Conservation (phyloP, 2,113 vertebrate genomes). For the Felis catus region DNA sequence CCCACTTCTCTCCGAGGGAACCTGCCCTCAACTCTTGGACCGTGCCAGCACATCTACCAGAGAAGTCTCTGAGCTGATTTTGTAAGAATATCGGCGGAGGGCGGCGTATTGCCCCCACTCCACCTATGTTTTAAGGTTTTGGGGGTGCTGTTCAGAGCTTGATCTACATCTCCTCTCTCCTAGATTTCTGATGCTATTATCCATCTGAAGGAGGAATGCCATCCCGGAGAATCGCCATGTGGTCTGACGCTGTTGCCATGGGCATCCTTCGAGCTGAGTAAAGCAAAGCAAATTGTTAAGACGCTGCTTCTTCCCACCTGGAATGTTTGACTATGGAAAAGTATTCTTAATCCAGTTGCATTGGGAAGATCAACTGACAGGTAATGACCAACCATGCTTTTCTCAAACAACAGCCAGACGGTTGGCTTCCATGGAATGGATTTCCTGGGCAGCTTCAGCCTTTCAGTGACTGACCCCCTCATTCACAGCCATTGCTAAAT, state of each 20-base stretch:
- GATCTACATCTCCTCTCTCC: neutral
- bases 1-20: neutral
- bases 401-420: neutral
- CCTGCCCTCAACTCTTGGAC: neutral
- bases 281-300: neutral
- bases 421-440: neutral
- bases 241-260: neutral
- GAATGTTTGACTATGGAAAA: neutral
- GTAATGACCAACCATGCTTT: neutral
- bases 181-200: neutral
- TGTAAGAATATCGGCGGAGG: rapidly evolving
- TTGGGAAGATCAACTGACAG: neutral
- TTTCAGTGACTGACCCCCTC: neutral
- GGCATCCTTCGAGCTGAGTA: neutral
- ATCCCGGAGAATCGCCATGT: rapidly evolving
- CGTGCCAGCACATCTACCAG: neutral
- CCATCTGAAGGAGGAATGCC: neutral
- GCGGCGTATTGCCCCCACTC: too few relatives aligned
- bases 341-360: neutral
- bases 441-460: neutral
- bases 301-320: neutral
- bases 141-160: neutral
- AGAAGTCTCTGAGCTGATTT: neutral
- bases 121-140: neutral
- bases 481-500: neutral